Evolutionary conservation across 2,888 invertebrate genomes (phyloP), one percentile per base, ranked within the genome.

Genomic region (Sinhomidia bicolor): DNA sequence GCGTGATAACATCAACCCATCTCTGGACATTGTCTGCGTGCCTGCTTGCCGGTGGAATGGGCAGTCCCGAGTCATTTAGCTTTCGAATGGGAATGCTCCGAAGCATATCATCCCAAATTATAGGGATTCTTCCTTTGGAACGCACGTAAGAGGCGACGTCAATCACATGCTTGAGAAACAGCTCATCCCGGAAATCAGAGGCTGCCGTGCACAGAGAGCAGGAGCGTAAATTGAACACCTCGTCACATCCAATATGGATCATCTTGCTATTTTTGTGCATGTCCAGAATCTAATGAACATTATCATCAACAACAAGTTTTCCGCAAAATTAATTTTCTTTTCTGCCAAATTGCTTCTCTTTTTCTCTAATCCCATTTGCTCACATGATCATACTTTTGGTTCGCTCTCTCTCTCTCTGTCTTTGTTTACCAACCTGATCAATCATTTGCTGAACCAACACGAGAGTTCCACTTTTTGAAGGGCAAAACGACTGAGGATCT

Each of bases 21-120:
- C 95, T 94, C 89, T 96, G 93, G 92, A 96, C 96, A 93, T 96
- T 96, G 93, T 96, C 96, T 79, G 96, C 93, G 93, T 96, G 96
- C 71, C 95, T 94, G 91, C 95, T 95, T 17, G 95, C 94, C 88
- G 96, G 95, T 5, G 96, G 96, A 88, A 96, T 94, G 92, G 95
- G 95, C 68, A 96, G 92, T 60, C 95, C 95, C 92, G 95, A 95
- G 76, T 95, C 96, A 96, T 76, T 79, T 17, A 92, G 79, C 82
- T 90, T 89, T 29, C 90, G 90, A 68, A 92, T 90, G 20, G 93
- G 89, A 62, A 93, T 93, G 14, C 94, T 94, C 91, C 97, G 94
- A 85, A 97, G 94, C 97, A 98, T 97, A 93, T 98, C 98, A 93
- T 98, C 97, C 97, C 98, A 98, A 94, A 97, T 96, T 12, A 98